These are phyloP conservation scores for Gastracanthus pulcherrimus DNA, from an alignment of 2,888 invertebrate genomes.

Conservation along the genomic window DNA sequence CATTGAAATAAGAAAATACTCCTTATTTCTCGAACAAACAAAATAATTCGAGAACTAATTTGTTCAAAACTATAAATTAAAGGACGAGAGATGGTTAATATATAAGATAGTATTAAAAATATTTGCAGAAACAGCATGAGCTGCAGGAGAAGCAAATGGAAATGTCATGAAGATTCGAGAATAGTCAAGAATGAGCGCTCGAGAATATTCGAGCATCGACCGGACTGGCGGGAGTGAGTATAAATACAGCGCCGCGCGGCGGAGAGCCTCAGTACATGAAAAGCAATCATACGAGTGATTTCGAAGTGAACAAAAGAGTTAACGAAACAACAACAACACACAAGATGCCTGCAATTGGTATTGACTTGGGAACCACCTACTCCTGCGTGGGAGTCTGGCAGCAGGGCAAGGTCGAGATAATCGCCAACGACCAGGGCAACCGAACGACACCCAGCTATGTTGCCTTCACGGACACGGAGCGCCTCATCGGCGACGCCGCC, in stretches of 20 bases:
- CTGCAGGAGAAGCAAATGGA: not conserved
- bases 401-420: conserved; percentile 90
- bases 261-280: conserved; percentile 59
- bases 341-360: conserved; percentile 80
- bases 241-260: conserved; percentile 50
- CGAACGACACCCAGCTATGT: conserved; percentile 87
- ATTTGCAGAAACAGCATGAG: too few species aligned
- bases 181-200: not conserved
- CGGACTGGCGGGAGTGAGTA: not conserved
- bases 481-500: conserved; percentile 85
- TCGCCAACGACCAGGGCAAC: conserved; percentile 85
- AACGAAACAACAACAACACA: conserved; percentile 61
- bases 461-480: conserved; percentile 85
- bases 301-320: conserved; percentile 24
- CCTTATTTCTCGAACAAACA: not conserved
- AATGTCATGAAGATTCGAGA: not conserved
- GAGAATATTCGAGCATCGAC: conserved; percentile 21
- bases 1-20: not conserved
- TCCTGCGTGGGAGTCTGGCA: conserved; percentile 87
- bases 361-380: conserved; percentile 80
- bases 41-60: not conserved
- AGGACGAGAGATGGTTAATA: not conserved
- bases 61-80: not conserved
- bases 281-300: conserved; percentile 37
- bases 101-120: not conserved